Conservation (phyloP, 2,888 invertebrate genomes). For the Cordilura impudica region DNA sequence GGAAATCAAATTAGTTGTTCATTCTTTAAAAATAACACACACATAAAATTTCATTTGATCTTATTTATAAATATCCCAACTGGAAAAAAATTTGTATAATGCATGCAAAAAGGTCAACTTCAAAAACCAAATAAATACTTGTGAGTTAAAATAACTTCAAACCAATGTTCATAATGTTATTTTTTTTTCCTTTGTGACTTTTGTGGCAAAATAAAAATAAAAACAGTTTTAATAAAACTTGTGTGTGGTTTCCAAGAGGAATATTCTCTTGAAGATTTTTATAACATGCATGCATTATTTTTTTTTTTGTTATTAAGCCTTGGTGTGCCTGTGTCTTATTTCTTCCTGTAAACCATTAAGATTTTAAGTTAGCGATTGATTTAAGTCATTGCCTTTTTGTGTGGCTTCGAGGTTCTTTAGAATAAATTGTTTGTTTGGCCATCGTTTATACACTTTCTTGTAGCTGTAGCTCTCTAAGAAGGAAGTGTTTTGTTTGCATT, state of each 20-base stretch:
- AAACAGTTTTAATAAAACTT: neutral
- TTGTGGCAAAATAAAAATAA: neutral
- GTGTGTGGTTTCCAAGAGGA: conserved; percentile 43
- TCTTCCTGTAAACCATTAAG: conserved; percentile 63
- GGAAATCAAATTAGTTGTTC: conserved; percentile 36
- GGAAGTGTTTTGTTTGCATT: conserved; percentile 16
- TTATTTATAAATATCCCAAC: conserved; percentile 28
- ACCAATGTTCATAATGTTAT: conserved; percentile 5
- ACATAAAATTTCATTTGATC: conserved; percentile 45
- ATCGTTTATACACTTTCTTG: neutral
- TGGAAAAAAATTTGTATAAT: neutral
- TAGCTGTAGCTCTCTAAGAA: conserved; percentile 7
- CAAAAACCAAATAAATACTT: conserved; percentile 8
- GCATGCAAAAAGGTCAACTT: conserved; percentile 45
- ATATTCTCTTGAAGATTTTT: conserved; percentile 1
- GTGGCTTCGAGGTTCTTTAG: conserved; percentile 14
- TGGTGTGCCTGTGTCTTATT: conserved; percentile 27
- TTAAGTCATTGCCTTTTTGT: conserved; percentile 51
- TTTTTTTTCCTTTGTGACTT: too few relatives aligned
- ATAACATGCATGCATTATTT: neutral
- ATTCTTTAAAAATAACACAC: conserved; percentile 12
- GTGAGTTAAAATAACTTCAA: neutral
- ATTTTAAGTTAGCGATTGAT: conserved; percentile 64
- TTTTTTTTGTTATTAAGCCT: neutral
- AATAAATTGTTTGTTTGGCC: neutral